Base-by-base conservation (phyloP, 1,140 invertebrate genomes). In the Pogonomyrmex californicus region DNA sequence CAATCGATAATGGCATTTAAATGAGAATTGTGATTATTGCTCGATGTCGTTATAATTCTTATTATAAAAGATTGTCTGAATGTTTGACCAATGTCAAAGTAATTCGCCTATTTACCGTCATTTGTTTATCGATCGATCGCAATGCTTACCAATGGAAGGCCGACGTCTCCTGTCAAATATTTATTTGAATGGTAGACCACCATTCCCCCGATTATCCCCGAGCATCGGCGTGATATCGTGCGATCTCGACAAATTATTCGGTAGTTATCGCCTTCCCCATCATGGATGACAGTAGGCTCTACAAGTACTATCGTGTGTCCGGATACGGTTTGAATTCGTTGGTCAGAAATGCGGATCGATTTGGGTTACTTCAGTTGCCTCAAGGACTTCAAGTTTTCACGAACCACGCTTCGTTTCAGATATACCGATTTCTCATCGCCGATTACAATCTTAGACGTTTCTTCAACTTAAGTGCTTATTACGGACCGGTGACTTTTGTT, bases 401-500 rank as follows among this genome's bases (percentile, higher is more conserved):
- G 12, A 70, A 79, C 6, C 10, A 47, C 65, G 9, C 56, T 12
- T 76, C 7, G 12, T 88, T 91, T n/a, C 87, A 94, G 94, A 86
- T 93, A 23, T 92, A 93, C 71, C 78, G 88, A 44, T 92, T 90
- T n/a, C 75, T 93, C 38, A 36, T 91, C 58, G 75, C 79, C 10
- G 94, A 94, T 76, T 82, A 86, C 30, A 88, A 92, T 47, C 71
- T 94, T 2, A 89, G 92, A 62, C 79, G 71, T 6, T 56, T 90
- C 66, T 85, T 94, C 36, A 60, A 91, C 30, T 76, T 93, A 3
- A 88, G 71, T 54, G 77, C 87, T n/a, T 58, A 92, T 5, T 93
- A 88, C 83, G 91, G 93, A 30, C 51, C 89, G 36, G 83, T 94
- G 71, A 93, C 93, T 44, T 78, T 92, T 6, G 41, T 93, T 33